Evolutionary conservation across 1,140 invertebrate species (phyloP), one percentile per base, ranked within the genome.

Genomic region (Thrips palmi): DNA sequence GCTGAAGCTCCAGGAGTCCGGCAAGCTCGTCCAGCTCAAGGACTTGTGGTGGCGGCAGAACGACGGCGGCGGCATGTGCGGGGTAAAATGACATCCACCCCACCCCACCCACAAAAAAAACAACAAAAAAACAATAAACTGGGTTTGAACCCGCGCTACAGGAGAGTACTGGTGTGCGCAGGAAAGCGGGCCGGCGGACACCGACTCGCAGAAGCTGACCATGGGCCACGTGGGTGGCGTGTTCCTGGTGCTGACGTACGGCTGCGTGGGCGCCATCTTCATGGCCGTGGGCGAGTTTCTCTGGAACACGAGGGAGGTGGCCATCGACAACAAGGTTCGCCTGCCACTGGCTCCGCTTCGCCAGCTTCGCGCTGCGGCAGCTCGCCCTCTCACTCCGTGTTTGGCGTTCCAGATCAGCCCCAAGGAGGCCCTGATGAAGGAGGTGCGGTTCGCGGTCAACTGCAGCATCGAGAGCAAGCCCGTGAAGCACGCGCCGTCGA

Each of bases 151-250:
- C n/a, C n/a, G n/a, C n/a, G n/a, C n/a, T n/a, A n/a, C n/a, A n/a
- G n/a, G n/a, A n/a, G n/a, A n/a, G n/a, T n/a, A n/a, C n/a, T n/a
- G n/a, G n/a, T n/a, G n/a, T n/a, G n/a, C n/a, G n/a, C n/a, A n/a
- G n/a, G n/a, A n/a, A n/a, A n/a, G n/a, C n/a, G n/a, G n/a, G n/a
- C n/a, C n/a, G n/a, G n/a, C 41, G 1, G 57, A 54, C 33, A 51
- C 54, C 27, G 57, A 52, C 34, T 62, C 67, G 0, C 60, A 53
- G 0, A 73, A 78, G 50, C 52, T 82, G 33, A 74, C 71, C 12
- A 65, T 92, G 23, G 68, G 72, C 17, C 81, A 87, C 44, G 80
- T 93, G 6, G 83, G 86, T 38, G 89, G 88, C 33, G 84, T 93
- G 10, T 94, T 89, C 55, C 69, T 92, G 1, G 83, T 92, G 0